Evolutionary conservation across 2,888 invertebrate genomes (phyloP), one percentile per base, ranked within the genome.

Genomic region (Melanchra persicariae): DNA sequence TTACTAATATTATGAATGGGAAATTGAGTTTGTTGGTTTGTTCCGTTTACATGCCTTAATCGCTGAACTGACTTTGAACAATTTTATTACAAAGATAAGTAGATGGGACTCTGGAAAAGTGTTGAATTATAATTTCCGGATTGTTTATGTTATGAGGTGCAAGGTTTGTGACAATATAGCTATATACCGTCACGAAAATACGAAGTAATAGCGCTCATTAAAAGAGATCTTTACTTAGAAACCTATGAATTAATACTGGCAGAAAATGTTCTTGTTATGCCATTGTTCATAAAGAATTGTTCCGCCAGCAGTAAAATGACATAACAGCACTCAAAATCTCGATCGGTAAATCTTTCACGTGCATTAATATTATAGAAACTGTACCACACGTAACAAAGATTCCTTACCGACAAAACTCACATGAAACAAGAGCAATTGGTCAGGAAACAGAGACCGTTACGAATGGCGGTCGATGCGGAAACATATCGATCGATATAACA

Each of bases 391-490:
- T 74, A 70, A 74, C 59, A 59, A 57, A 66, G 34, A 73, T 72
- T 78, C 67, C 45, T 62, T 55, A 69, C 57, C 59, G 45, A 67
- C 65, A 47, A 79, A 70, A 49, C 34, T 70, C 64, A 74, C 69
- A 47, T 55, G 68, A 78, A 71, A 83, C 71, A 77, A 82, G 70
- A 81, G 73, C 74, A 81, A 81, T 71, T 62, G 49, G 68, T 76
- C 81, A 84, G 86, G 87, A 88, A 88, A 87, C 82, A 70, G 73
- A 77, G 71, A 85, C 85, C 86, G 85, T 88, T 87, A 85, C 88
- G 59, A 87, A 87, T 88, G 78, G 79, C 79, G 79, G 72, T 82
- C 84, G 84, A 88, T 79, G 86, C 90, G 93, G 92, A 92, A 91
- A 87, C 84, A 79, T 87, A 84, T 73, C 74, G 74, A 72, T 90